phyloP scores from a whole-genome alignment of 2,888 invertebrate genomes.

The Acanthosepion lycidas region DNA sequence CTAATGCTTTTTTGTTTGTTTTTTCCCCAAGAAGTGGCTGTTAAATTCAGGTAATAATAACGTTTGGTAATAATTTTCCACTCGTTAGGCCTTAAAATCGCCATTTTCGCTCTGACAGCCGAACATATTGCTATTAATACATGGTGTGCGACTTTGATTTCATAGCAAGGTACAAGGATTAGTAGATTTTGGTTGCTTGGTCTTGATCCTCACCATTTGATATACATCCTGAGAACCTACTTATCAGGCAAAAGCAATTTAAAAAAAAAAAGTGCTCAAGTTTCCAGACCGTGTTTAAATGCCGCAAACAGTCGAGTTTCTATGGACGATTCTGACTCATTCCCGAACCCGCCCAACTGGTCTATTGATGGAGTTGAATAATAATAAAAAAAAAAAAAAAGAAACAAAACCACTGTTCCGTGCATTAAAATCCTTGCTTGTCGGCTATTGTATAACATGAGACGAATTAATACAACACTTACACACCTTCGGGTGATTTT shows the following conservation, averaged over 20 bases:
- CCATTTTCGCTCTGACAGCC: too few species aligned
- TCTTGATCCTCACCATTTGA: too few species aligned
- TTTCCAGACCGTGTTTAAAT: neutral
- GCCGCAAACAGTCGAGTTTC: constrained; percentile 33
- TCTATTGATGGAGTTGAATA: neutral
- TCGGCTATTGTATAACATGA: neutral
- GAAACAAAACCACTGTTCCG: neutral
- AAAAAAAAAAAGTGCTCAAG: neutral
- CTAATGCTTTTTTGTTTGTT: too few species aligned
- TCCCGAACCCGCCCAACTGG: neutral
- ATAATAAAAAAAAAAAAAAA: neutral
- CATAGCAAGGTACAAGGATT: too few species aligned
- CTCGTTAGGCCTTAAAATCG: too few species aligned
- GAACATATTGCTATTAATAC: too few species aligned
- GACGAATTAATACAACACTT: neutral
- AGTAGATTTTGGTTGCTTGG: too few species aligned
- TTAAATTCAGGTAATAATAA: too few species aligned
- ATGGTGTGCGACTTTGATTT: too few species aligned
- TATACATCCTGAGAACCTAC: neutral
- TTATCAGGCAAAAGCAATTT: neutral
- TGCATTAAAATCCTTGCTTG: constrained; percentile 20
- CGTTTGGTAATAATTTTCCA: too few species aligned
- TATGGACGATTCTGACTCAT: neutral
- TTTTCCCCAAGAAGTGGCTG: too few species aligned
- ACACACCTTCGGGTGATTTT: neutral